phyloP scores from a whole-genome alignment of 2,797 vertebrate genomes.

The Parauchenoglanis ngamensis region DNA sequence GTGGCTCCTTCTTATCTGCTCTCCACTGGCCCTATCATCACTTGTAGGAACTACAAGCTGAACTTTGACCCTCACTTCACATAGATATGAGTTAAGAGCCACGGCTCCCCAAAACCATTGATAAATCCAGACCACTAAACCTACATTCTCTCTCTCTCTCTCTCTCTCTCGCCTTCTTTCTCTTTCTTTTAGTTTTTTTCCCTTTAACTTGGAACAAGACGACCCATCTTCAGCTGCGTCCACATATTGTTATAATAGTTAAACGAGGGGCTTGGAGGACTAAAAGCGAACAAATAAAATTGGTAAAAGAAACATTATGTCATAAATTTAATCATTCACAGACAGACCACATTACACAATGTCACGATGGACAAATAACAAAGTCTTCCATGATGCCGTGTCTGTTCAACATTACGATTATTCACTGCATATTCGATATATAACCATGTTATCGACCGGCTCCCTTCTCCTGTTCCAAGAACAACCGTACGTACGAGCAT shows the following conservation, averaged over 20 bases:
- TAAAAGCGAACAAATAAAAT: constrained; percentile 45
- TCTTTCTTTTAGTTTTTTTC: not conserved
- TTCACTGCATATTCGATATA: constrained; percentile 46
- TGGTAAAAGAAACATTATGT: constrained; percentile 56
- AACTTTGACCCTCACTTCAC: constrained; percentile 56
- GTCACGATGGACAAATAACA: constrained; percentile 50
- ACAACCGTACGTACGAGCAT: constrained; percentile 59
- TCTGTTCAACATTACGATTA: constrained; percentile 56
- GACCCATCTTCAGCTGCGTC: constrained; percentile 5
- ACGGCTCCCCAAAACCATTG: constrained; percentile 49
- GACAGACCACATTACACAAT: constrained; percentile 44
- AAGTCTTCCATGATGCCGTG: constrained; percentile 36
- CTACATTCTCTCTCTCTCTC: constrained; percentile 16
- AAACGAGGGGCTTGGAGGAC: constrained; percentile 18
- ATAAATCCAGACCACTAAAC: constrained; percentile 50
- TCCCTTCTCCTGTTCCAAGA: constrained; percentile 61
- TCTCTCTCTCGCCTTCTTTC: not conserved
- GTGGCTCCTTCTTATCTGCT: constrained; percentile 60
- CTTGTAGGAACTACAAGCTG: constrained; percentile 60
- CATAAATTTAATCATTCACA: constrained; percentile 52
- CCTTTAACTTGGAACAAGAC: not conserved
- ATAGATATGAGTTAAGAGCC: constrained; percentile 57
- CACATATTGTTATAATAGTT: not conserved
- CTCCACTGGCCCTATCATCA: constrained; percentile 56
- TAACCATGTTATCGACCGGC: constrained; percentile 59